These are phyloP conservation scores for Pseudomyrmex dendroicus DNA, from an alignment of 1,140 invertebrate genomes.

Conservation along the genomic window DNA sequence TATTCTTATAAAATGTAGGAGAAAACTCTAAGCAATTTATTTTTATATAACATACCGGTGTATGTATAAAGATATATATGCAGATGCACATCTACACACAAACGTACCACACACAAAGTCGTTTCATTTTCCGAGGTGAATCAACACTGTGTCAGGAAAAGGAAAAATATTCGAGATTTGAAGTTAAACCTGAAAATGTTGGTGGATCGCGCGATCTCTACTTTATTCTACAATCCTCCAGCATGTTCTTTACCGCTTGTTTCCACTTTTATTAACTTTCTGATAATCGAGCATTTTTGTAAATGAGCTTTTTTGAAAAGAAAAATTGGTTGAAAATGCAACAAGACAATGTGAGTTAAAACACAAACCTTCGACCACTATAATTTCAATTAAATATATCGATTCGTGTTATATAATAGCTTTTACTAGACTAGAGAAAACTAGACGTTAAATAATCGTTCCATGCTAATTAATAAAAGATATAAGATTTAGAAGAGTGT, in stretches of 20 bases:
- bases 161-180: slow-evolving; percentile 28
- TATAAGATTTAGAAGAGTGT: not conserved
- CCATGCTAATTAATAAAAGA: slow-evolving; percentile 39
- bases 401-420: not conserved
- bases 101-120: not conserved
- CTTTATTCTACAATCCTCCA: not conserved
- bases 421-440: not conserved
- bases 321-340: not conserved
- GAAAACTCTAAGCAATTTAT: not conserved
- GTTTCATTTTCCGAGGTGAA: slow-evolving; percentile 24
- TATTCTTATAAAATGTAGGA: not conserved
- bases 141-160: not conserved
- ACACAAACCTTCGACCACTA: not conserved
- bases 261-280: slow-evolving; percentile 42
- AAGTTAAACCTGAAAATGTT: slow-evolving; percentile 17
- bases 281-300: slow-evolving; percentile 37
- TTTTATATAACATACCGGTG: too few species aligned
- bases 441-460: not conserved
- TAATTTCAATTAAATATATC: not conserved
- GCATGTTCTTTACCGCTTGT: slow-evolving; percentile 10
- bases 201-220: not conserved
- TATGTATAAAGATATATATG: not conserved
- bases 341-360: not conserved
- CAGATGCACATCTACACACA: not conserved
- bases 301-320: not conserved